Percentiles rank a stretch among this genome's conserved stretches.
These are phyloP conservation scores for Melanostoma mellinum DNA, from an alignment of 2,888 invertebrate genomes.

Conservation along the genomic window DNA sequence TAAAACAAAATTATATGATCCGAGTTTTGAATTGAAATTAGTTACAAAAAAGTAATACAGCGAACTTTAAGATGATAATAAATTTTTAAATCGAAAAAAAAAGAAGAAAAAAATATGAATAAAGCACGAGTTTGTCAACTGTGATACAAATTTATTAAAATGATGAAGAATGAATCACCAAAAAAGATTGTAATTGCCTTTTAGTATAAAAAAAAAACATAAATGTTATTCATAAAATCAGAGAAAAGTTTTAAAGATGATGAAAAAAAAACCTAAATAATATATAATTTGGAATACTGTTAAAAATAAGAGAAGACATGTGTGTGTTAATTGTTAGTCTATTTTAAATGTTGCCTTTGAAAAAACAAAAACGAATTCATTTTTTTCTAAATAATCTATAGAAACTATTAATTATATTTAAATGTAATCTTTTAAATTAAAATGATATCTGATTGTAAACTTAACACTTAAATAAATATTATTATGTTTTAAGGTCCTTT, in stretches of 20 bases:
- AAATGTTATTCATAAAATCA: slow-evolving; percentile 18
- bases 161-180: slow-evolving; percentile 52
- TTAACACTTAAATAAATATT: slow-evolving; percentile 56
- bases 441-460: slow-evolving; percentile 55
- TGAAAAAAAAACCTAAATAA: slow-evolving; percentile 1
- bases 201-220: slow-evolving; percentile 45
- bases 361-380: slow-evolving; percentile 22
- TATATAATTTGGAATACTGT: slow-evolving; percentile 21
- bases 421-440: slow-evolving; percentile 39
- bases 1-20: slow-evolving; percentile 14
- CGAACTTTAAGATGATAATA: slow-evolving; percentile 12
- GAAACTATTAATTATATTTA: slow-evolving; percentile 25
- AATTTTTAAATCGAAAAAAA: slow-evolving; percentile 30
- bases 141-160: slow-evolving; percentile 62
- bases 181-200: slow-evolving; percentile 69
- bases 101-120: slow-evolving; percentile 5
- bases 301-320: slow-evolving; percentile 21
- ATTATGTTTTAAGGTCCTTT: slow-evolving; percentile 63
- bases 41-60: not conserved
- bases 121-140: slow-evolving; percentile 68
- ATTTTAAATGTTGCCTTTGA: slow-evolving; percentile 67
- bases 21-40: slow-evolving; percentile 6
- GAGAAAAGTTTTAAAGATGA: slow-evolving; percentile 21
- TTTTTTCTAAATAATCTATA: slow-evolving; percentile 22
- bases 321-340: slow-evolving; percentile 59